Evolutionary conservation across 2,113 vertebrate genomes (phyloP).

Genomic region (Struthio camelus): DNA sequence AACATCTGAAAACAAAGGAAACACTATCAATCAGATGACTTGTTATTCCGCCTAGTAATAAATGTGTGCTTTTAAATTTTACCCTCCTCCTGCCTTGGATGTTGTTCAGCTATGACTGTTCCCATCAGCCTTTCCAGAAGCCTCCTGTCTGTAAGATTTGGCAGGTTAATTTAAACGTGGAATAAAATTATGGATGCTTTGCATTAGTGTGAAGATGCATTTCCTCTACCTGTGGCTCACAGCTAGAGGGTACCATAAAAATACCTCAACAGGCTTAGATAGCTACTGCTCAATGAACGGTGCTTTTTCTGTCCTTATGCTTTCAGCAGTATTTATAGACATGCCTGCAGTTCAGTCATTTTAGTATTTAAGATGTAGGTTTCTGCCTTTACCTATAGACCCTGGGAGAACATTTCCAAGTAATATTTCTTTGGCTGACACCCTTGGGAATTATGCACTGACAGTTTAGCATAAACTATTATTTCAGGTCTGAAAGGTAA

Average conservation of each 20-base stretch:
- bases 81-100: not conserved
- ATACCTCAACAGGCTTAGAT: no score
- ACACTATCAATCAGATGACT: no score
- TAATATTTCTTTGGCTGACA: not conserved
- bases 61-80: not conserved
- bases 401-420: not conserved
- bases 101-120: accelerated
- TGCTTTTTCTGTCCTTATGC: not conserved
- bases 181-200: not conserved
- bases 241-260: accelerated
- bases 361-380: accelerated
- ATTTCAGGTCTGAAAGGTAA: not conserved
- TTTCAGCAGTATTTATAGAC: no score
- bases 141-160: not conserved
- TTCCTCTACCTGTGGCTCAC: not conserved
- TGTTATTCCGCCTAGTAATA: not conserved
- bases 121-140: accelerated
- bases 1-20: no score
- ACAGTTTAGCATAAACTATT: not conserved
- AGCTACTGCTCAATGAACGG: accelerated
- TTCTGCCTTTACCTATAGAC: not conserved
- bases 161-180: accelerated
- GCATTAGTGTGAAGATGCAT: accelerated
- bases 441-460: accelerated
- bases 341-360: accelerated